Percentiles rank a stretch among this genome's conserved stretches.
Conservation (phyloP, 64 coral and sea anemone species). For the Dendronephthya gigantea region DNA sequence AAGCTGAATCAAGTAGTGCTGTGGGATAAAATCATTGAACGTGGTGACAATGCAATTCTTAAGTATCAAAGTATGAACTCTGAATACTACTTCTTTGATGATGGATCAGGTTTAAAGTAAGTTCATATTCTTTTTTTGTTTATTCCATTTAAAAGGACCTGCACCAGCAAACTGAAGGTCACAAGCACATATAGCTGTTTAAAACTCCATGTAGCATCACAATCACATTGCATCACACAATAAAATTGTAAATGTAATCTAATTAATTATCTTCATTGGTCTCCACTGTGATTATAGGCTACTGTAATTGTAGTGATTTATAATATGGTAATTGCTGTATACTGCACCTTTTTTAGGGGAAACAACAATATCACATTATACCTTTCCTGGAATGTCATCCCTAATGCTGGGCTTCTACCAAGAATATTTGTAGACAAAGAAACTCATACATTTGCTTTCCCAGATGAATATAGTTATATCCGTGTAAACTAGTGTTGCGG, state of each 20-base stretch:
- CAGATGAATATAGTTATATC: slow-evolving; percentile 49
- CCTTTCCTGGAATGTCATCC: slow-evolving; percentile 93
- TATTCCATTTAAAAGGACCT: too few species aligned
- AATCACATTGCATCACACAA: too few species aligned
- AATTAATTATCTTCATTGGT: too few species aligned
- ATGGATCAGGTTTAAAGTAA: slow-evolving; percentile 83
- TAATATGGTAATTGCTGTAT: background rate
- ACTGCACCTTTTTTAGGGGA: slow-evolving; percentile 42
- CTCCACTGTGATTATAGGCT: too few species aligned
- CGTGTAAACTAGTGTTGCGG: background rate
- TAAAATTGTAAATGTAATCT: too few species aligned
- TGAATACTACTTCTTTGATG: slow-evolving; percentile 99
- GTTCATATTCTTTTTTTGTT: background rate
- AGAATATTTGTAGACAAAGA: slow-evolving; percentile 35
- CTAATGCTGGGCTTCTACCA: slow-evolving; percentile 89
- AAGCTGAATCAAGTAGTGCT: slow-evolving; percentile 95
- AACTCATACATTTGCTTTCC: slow-evolving; percentile 73
- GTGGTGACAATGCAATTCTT: slow-evolving; percentile 62
- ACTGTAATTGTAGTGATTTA: too few species aligned
- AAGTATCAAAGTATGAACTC: slow-evolving; percentile 77
- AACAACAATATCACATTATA: slow-evolving; percentile 69
- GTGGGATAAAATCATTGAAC: slow-evolving; percentile 95
- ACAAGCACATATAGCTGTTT: too few species aligned
- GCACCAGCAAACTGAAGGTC: background rate
- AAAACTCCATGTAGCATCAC: too few species aligned